Percentiles rank a stretch among this genome's conserved stretches.
Conservation (phyloP, 1,140 invertebrate species). For the Atta texana region DNA sequence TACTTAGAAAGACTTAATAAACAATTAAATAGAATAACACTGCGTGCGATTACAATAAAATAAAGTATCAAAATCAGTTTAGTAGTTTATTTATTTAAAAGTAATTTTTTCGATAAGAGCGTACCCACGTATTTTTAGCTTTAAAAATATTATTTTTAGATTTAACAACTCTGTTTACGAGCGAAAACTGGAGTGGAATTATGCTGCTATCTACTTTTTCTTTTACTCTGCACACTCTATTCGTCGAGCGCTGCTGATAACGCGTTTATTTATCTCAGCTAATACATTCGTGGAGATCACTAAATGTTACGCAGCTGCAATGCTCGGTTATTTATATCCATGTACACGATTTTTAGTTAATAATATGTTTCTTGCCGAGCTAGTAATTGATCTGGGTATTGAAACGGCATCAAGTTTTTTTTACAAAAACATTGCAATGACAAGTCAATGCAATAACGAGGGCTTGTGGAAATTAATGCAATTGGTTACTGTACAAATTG, state of each 20-base stretch:
- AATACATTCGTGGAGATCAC: conserved; percentile 1
- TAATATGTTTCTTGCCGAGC: conserved; percentile 10
- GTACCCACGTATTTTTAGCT: neutral
- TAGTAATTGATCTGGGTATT: conserved; percentile 50
- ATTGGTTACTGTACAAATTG: conserved; percentile 63
- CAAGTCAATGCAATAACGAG: conserved; percentile 11
- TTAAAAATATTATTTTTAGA: neutral
- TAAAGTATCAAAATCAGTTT: neutral
- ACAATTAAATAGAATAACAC: neutral
- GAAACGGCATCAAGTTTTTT: conserved; percentile 33
- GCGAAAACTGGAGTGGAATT: conserved; percentile 3
- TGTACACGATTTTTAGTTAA: conserved; percentile 40
- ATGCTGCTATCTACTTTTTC: neutral
- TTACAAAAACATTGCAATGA: conserved; percentile 17
- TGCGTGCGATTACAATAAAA: neutral
- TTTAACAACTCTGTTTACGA: conserved; percentile 1
- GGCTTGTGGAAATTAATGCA: neutral
- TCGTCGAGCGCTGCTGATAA: conserved; percentile 7
- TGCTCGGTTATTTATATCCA: neutral
- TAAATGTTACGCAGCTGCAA: neutral
- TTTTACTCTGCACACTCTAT: neutral
- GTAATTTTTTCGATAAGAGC: neutral
- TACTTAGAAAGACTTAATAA: neutral
- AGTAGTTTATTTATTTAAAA: neutral
- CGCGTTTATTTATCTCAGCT: conserved; percentile 18